phyloP scores from a whole-genome alignment of 1,140 invertebrate genomes.

The Tetramorium alpestre region DNA sequence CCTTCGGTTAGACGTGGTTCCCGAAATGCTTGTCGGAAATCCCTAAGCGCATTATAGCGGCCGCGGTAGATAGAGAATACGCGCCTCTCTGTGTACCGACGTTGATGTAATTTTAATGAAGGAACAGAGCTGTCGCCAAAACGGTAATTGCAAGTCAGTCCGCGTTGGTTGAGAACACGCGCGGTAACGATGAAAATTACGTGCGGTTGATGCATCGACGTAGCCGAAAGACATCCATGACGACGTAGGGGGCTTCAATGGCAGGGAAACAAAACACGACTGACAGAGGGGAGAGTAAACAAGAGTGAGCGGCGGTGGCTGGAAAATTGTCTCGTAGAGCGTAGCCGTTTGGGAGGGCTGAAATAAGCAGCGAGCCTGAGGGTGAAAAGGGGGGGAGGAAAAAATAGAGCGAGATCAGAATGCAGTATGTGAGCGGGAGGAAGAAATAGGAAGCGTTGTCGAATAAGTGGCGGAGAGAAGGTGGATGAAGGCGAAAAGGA shows the following conservation, averaged over 20 bases:
- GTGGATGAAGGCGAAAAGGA: neutral
- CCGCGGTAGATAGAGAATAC: conserved; percentile 59
- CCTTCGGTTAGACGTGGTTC: conserved; percentile 12
- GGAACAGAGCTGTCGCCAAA: conserved; percentile 43
- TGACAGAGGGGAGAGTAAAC: neutral
- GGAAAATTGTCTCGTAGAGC: conserved; percentile 5
- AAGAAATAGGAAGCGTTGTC: conserved; percentile 20
- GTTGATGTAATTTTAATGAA: conserved; percentile 75
- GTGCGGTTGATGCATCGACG: conserved; percentile 29
- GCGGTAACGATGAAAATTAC: conserved; percentile 21
- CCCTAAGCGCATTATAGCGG: conserved; percentile 66
- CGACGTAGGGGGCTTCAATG: neutral
- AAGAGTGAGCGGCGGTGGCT: neutral
- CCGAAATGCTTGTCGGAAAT: conserved; percentile 66
- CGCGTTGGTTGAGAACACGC: conserved; percentile 24
- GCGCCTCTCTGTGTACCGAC: conserved; percentile 53
- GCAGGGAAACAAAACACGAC: conserved; percentile 28
- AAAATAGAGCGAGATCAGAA: conserved; percentile 17
- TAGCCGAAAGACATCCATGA: conserved; percentile 43
- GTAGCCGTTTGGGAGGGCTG: neutral
- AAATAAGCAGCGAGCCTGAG: conserved; percentile 33
- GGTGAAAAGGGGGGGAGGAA: neutral
- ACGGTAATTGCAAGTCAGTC: conserved; percentile 68
- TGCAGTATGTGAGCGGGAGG: conserved; percentile 34
- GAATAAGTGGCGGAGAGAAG: neutral